phyloP scores from a whole-genome alignment of 2,888 invertebrate species.

The Caenorhabditis parvicauda region DNA sequence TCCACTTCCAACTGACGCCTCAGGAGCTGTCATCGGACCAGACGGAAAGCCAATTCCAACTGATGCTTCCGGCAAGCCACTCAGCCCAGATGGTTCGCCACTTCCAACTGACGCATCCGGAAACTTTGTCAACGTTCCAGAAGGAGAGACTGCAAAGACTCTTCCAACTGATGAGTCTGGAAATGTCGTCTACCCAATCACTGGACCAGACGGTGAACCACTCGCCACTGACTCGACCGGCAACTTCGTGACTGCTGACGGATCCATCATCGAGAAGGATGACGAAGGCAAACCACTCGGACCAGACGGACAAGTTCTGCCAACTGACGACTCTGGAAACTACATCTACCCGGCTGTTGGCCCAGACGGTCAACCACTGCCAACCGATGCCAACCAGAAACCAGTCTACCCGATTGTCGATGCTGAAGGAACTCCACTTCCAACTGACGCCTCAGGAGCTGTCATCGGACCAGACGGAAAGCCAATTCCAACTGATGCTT shows the following conservation, averaged over 20 bases:
- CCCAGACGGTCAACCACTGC: slow-evolving; percentile 16
- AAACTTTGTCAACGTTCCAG: slow-evolving; percentile 21
- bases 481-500: slow-evolving; percentile 25
- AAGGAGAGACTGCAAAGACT: slow-evolving; percentile 1
- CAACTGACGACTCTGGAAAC: slow-evolving; percentile 28
- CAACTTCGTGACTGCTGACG: slow-evolving; percentile 16
- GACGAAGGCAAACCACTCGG: slow-evolving; percentile 31
- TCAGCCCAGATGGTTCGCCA: slow-evolving; percentile 16
- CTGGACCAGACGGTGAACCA: slow-evolving; percentile 15
- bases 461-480: slow-evolving; percentile 21
- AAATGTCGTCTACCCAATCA: slow-evolving; percentile 16
- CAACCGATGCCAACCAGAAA: slow-evolving; percentile 22
- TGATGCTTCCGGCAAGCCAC: slow-evolving; percentile 8
- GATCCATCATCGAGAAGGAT: slow-evolving; percentile 16
- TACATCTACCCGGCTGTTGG: no score
- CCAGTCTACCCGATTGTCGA: slow-evolving; percentile 17
- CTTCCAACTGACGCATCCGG: slow-evolving; percentile 28
- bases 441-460: slow-evolving; percentile 24
- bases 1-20: slow-evolving; percentile 26
- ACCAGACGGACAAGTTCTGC: slow-evolving; percentile 25
- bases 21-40: slow-evolving; percentile 16
- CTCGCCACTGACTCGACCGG: slow-evolving; percentile 18
- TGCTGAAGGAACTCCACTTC: slow-evolving; percentile 23
- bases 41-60: slow-evolving; percentile 32
- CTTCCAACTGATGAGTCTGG: slow-evolving; percentile 16